Base-by-base conservation (phyloP, 1,140 invertebrate genomes). In the Andrena cerasifolii region DNA sequence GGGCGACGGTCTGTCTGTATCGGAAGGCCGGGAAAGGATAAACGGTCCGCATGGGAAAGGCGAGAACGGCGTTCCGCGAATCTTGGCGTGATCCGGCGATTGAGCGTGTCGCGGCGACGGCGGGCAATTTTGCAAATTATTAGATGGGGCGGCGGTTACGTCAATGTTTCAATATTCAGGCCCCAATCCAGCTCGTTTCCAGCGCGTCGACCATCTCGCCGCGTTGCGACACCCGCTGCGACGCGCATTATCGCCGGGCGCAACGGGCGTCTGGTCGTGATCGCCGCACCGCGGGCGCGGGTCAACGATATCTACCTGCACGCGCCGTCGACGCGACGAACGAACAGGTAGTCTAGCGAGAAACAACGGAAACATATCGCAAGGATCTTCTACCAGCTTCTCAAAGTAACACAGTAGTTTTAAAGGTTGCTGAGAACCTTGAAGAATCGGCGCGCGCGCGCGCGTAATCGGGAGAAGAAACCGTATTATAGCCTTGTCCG, bases 111-210 rank as follows among this genome's bases (percentile, higher is more conserved):
- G 71, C 59, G 40, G 62, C 53, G 28, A 84, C 80, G 78, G 73
- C 80, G 81, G 56, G 78, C 81, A 84, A 84, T 84, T 83, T 72
- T 77, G 77, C 83, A 73, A 84, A 84, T 80, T 51, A 84, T 66
- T 78, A 84, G 83, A 84, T 82, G 76, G 67, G 54, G 62, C 68
- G 54, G 62, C 68, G 76, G 81, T 84, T 84, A 76, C 83, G 72
- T 83, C 79, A 74, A 82, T 73, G 70, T 79, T 82, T 84, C 71
- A 84, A 87, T 87, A 84, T 82, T 86, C 83, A 78, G 62, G 53
- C 75, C 62, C n/a, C 83, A 74, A 75, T 79, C 76, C 70, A 83
- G 81, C 81, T 83, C 71, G 82, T 83, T 84, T 59, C 51, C 51
- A 51, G 59, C 36, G 47, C 58, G 49, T 21, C 66, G 70, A 82